Conservation (phyloP, 2,888 invertebrate species). For the Tachina lurida region DNA sequence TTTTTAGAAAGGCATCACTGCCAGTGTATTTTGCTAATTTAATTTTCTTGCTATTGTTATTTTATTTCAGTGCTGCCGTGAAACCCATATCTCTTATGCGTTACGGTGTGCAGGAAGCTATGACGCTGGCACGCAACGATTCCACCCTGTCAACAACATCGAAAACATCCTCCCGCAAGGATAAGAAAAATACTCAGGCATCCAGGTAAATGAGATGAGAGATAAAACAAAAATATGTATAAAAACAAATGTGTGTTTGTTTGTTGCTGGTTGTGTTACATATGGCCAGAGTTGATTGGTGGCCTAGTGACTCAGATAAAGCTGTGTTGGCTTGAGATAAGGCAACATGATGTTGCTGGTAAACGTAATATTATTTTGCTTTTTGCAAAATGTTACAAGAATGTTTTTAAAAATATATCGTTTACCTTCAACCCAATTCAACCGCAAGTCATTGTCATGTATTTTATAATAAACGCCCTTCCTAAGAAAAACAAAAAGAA, state of each 20-base stretch:
- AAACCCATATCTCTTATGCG: conserved; percentile 84
- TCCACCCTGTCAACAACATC: conserved; percentile 86
- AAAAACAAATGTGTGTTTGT: not conserved
- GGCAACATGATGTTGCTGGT: not conserved
- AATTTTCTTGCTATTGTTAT: conserved; percentile 32
- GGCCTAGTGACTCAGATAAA: not conserved
- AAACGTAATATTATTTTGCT: conserved; percentile 7
- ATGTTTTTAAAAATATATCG: not conserved
- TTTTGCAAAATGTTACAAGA: conserved; percentile 1
- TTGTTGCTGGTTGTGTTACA: not conserved
- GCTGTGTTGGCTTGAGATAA: not conserved
- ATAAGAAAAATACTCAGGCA: conserved; percentile 83
- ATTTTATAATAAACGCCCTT: conserved; percentile 1
- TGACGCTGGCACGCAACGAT: conserved; percentile 83
- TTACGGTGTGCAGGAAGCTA: conserved; percentile 82
- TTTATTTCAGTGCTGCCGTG: conserved; percentile 84
- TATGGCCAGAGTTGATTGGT: not conserved
- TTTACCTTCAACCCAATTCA: conserved; percentile 41
- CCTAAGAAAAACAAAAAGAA: not conserved
- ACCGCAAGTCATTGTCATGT: conserved; percentile 51
- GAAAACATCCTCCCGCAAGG: conserved; percentile 83
- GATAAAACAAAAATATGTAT: not conserved
- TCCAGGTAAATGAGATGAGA: conserved; percentile 79
- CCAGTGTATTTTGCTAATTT: conserved; percentile 25
- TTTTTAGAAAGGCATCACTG: not conserved